Percentiles rank a stretch among this genome's conserved stretches.
These are phyloP conservation scores for Glossophaga mutica DNA, from an alignment of 2,797 vertebrate genomes.

Conservation along the genomic window DNA sequence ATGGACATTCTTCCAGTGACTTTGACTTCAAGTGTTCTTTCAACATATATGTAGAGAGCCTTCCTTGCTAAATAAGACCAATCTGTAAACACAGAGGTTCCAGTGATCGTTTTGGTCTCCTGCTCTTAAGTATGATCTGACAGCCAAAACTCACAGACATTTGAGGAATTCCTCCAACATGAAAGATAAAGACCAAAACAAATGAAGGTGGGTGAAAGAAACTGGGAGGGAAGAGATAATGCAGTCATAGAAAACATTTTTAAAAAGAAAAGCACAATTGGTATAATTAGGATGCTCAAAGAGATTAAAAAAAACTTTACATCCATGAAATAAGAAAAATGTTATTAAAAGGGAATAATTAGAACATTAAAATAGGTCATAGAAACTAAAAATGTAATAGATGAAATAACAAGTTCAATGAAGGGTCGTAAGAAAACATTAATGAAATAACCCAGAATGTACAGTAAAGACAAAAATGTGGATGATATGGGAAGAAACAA, in stretches of 20 bases:
- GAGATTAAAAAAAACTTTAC: neutral
- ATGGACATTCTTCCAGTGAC: neutral
- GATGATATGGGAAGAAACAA: neutral
- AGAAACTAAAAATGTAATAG: neutral
- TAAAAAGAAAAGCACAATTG: neutral
- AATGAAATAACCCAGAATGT: neutral
- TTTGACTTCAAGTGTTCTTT: neutral
- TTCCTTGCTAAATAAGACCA: neutral
- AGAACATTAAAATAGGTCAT: neutral
- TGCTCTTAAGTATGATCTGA: neutral
- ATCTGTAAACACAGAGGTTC: neutral
- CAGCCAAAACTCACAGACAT: neutral
- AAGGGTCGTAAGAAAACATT: neutral
- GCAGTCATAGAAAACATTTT: neutral
- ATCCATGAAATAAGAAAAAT: neutral
- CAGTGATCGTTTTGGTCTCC: neutral
- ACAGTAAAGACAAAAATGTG: neutral
- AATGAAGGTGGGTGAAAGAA: neutral
- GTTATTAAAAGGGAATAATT: neutral
- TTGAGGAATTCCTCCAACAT: neutral
- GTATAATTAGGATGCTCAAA: neutral
- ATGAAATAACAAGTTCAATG: neutral
- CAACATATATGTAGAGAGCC: neutral
- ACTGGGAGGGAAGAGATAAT: neutral
- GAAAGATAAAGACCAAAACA: constrained; percentile 9